Evolutionary conservation across 2,888 invertebrate genomes (phyloP).

Genomic region (Metellina segmentata): DNA sequence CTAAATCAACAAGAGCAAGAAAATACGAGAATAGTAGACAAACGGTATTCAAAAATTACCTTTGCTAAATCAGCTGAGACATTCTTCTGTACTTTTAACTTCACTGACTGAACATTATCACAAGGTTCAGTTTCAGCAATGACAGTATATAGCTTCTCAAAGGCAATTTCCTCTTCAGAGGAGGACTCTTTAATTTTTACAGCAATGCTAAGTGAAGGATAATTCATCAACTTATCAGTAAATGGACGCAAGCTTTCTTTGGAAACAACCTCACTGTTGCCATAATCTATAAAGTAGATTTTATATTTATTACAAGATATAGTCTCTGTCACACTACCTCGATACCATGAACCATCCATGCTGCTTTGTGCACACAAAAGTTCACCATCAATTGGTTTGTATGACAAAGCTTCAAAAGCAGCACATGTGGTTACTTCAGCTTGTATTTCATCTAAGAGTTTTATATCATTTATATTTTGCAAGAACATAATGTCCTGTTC

Average conservation of each 20-base stretch:
- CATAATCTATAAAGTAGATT: slow-evolving; percentile 60
- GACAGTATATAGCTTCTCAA: slow-evolving; percentile 34
- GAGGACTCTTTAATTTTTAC: neutral
- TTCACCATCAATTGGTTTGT: slow-evolving; percentile 57
- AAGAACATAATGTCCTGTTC: slow-evolving; percentile 30
- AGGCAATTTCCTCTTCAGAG: too few species aligned
- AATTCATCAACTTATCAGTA: neutral
- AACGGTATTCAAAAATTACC: too few species aligned
- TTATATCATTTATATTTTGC: slow-evolving; percentile 16
- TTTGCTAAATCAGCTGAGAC: neutral
- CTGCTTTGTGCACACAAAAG: slow-evolving; percentile 37
- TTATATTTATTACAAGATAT: slow-evolving; percentile 29
- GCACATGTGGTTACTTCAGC: slow-evolving; percentile 6
- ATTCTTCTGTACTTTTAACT: neutral
- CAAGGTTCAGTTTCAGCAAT: slow-evolving; percentile 36
- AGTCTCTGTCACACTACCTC: slow-evolving; percentile 50
- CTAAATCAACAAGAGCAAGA: too few species aligned
- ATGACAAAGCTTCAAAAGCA: neutral
- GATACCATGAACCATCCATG: slow-evolving; percentile 42
- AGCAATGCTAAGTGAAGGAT: slow-evolving; percentile 42
- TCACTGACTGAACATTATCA: slow-evolving; percentile 34
- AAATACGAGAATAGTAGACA: too few species aligned
- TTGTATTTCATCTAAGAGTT: slow-evolving; percentile 13
- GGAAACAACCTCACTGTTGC: slow-evolving; percentile 48
- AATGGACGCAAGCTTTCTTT: slow-evolving; percentile 29